Evolutionary conservation across 92 coral and sea anemone genomes (phyloP).

Genomic region (Zoanthus gigantus): DNA sequence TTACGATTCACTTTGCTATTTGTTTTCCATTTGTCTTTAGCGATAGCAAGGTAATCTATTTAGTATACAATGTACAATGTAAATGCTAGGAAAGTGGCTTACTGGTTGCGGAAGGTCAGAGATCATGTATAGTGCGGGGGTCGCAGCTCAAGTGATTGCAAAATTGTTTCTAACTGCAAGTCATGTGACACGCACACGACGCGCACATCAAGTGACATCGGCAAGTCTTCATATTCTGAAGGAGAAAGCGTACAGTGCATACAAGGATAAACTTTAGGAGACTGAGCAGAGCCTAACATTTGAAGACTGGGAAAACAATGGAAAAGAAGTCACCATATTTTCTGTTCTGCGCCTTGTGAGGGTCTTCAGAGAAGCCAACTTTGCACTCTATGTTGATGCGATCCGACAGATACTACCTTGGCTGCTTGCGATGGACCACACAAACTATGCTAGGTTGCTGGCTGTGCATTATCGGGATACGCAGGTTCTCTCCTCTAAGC

Average conservation of each 20-base stretch:
- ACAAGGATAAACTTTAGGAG: conserved; percentile 20
- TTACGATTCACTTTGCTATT: background rate
- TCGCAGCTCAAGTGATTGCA: conserved; percentile 62
- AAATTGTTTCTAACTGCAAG: background rate
- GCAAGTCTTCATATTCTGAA: conserved; percentile 38
- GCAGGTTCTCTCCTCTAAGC: conserved; percentile 53
- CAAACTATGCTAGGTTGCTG: conserved; percentile 70
- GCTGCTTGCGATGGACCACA: conserved; percentile 72
- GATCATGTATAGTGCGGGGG: conserved; percentile 48
- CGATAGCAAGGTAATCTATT: conserved; percentile 20
- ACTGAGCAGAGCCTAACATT: conserved; percentile 21
- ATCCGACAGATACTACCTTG: conserved; percentile 67
- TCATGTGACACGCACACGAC: conserved; percentile 60
- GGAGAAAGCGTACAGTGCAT: conserved; percentile 41
- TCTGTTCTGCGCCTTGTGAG: conserved; percentile 61
- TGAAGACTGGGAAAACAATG: conserved; percentile 36
- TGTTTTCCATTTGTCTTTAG: conserved; percentile 19
- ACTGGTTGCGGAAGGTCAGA: conserved; percentile 65
- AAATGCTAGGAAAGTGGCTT: conserved; percentile 50
- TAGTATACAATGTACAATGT: conserved; percentile 3
- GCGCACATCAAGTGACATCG: conserved; percentile 62
- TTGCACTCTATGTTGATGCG: conserved; percentile 62
- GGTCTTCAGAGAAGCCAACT: conserved; percentile 73
- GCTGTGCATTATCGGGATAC: conserved; percentile 67
- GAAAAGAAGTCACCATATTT: conserved; percentile 45